A percentile compares a stretch with the other conserved stretches of the same genome.
Evolutionary conservation across 2,113 vertebrate genomes (phyloP).

Genomic region (Sturnira hondurensis): DNA sequence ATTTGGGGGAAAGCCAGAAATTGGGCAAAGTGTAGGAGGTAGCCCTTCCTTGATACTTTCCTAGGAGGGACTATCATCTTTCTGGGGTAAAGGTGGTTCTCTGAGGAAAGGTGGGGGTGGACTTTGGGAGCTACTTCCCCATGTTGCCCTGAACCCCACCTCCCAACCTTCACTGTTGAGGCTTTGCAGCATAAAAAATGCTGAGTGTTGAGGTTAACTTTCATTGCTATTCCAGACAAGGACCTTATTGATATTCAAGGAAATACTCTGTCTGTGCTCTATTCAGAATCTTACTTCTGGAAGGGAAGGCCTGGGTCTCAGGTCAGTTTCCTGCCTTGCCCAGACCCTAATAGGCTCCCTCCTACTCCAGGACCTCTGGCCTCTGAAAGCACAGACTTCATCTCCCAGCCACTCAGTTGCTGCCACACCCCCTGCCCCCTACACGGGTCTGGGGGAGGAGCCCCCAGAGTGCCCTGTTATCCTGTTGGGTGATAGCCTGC

Average conservation of each 20-base stretch:
- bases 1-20: conserved; percentile 15
- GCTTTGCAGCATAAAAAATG: conserved; percentile 35
- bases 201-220: conserved; percentile 51
- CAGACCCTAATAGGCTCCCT: neutral
- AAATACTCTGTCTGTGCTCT: neutral
- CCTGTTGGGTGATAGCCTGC: neutral
- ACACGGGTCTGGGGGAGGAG: neutral
- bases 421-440: neutral
- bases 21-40: neutral
- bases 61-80: neutral
- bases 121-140: neutral
- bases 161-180: neutral
- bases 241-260: conserved; percentile 61
- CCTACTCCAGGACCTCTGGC: neutral
- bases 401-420: neutral
- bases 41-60: neutral
- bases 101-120: neutral
- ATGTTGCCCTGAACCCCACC: neutral
- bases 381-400: neutral
- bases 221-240: conserved; percentile 58
- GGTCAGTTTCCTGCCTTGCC: neutral
- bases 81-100: neutral
- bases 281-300: conserved; percentile 3
- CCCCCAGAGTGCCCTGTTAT: neutral
- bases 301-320: conserved; percentile 1